phyloP scores from a whole-genome alignment of 2,797 vertebrate genomes.

The Hephaestus fuliginosus region DNA sequence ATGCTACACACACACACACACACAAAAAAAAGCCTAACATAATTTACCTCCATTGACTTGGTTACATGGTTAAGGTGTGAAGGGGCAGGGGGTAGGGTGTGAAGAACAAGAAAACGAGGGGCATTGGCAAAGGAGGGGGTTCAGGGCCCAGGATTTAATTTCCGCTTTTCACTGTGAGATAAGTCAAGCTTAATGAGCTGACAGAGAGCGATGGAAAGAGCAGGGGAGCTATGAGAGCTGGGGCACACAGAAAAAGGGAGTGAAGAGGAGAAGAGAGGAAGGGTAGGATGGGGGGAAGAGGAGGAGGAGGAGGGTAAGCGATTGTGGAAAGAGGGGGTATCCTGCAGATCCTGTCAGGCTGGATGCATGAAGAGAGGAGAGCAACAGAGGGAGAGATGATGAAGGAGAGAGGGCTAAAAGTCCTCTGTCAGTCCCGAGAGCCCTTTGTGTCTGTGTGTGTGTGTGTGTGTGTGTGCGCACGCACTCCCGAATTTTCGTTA shows the following conservation, averaged over 20 bases:
- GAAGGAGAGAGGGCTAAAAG: constrained; percentile 38
- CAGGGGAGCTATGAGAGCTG: constrained; percentile 57
- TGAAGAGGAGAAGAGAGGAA: constrained; percentile 50
- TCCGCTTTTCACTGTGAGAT: constrained; percentile 80
- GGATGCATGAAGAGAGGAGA: constrained; percentile 33
- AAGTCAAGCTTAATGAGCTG: constrained; percentile 84
- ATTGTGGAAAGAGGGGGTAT: constrained; percentile 52
- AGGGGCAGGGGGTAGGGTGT: background rate
- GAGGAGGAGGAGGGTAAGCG: constrained; percentile 32
- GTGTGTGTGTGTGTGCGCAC: constrained; percentile 14
- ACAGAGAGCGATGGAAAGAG: constrained; percentile 75
- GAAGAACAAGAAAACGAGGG: constrained; percentile 55
- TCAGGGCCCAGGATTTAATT: constrained; percentile 79
- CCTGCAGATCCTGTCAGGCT: constrained; percentile 55
- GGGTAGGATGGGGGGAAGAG: constrained; percentile 7
- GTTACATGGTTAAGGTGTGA: constrained; percentile 36
- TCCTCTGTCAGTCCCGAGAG: constrained; percentile 12
- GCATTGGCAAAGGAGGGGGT: constrained; percentile 55
- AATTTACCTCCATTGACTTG: constrained; percentile 47
- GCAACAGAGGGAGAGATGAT: constrained; percentile 29
- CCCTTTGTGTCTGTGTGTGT: constrained; percentile 7
- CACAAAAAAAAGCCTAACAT: background rate
- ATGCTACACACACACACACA: background rate
- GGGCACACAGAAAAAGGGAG: constrained; percentile 48
- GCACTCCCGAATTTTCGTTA: constrained; percentile 17